Percentiles rank a stretch among this genome's conserved stretches.
These are phyloP conservation scores for Mythimna albipuncta DNA, from an alignment of 2,888 invertebrate genomes.

Conservation along the genomic window DNA sequence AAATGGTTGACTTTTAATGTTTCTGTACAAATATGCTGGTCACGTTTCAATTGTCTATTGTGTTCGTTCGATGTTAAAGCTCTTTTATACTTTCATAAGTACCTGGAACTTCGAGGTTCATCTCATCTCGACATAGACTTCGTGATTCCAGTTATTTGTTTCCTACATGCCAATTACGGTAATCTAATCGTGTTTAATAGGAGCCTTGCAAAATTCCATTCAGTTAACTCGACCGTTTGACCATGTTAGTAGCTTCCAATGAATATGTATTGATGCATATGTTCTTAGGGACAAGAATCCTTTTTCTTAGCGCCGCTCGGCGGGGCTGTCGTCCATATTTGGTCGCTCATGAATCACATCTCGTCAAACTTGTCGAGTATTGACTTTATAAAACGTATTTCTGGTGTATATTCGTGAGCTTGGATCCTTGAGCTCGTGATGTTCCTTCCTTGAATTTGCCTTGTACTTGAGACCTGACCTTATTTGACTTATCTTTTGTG, in stretches of 20 bases:
- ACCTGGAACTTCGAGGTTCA: slow-evolving; percentile 37
- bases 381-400: slow-evolving; percentile 56
- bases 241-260: slow-evolving; percentile 78
- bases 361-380: slow-evolving; percentile 68
- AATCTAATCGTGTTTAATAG: slow-evolving; percentile 70
- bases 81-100: slow-evolving; percentile 30
- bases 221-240: slow-evolving; percentile 71
- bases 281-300: slow-evolving; percentile 71
- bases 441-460: slow-evolving; percentile 45
- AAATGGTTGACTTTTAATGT: slow-evolving; percentile 53
- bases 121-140: slow-evolving; percentile 51
- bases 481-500: slow-evolving; percentile 38
- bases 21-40: slow-evolving; percentile 61
- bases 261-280: slow-evolving; percentile 77
- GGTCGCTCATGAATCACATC: slow-evolving; percentile 77
- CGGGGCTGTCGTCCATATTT: slow-evolving; percentile 76
- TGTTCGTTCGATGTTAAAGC: slow-evolving; percentile 46
- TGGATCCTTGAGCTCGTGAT: slow-evolving; percentile 31
- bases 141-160: slow-evolving; percentile 69
- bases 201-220: slow-evolving; percentile 76
- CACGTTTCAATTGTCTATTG: slow-evolving; percentile 67
- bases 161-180: slow-evolving; percentile 79
- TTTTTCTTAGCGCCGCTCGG: slow-evolving; percentile 73
- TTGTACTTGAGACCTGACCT: slow-evolving; percentile 33
- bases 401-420: slow-evolving; percentile 46